Base-by-base conservation (phyloP, 2,797 vertebrate genomes). In the Scleropages formosus region DNA sequence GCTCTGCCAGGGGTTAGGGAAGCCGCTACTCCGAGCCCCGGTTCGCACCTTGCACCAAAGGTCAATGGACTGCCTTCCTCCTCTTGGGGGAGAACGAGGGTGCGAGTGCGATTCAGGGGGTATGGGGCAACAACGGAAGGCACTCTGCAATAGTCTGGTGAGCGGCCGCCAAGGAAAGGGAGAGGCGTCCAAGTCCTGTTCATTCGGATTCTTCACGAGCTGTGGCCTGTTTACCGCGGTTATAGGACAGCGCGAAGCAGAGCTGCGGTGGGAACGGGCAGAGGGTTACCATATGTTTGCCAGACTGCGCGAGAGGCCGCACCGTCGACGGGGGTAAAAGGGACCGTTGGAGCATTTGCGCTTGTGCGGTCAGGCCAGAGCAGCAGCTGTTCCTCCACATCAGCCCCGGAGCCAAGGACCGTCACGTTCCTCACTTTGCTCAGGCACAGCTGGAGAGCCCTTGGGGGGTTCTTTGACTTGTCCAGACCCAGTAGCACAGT, bases 131-230 rank as follows among this genome's bases (percentile, higher is more conserved):
- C 83, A 86, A 78, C 81, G 82, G 58, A 68, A 44, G 39, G 39
- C 31, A 22, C 79, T 27, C 73, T 64, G 76, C 78, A 74, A 39
- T 39, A 39, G 67, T 60, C 75, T 39, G 11, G 75, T 74, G 56
- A 63, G 73, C 4, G 70, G 62, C 78, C 68, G 86, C 86, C 85
- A 86, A 87, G 81, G 80, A 83, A 85, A n/a, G n/a, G n/a, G n/a
- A n/a, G n/a, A n/a, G n/a, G n/a, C n/a, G n/a, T n/a, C n/a, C 31
- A 31, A 39, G 6, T 31, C 31, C 6, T 39, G 31, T 39, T 39
- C 39, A 39, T 39, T 39, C 31, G 39, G 39, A 39, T 39, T 39
- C 31, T 39, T 39, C 31, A 2, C 31, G 39, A 39, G 31, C 31
- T 39, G 31, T 6, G 31, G 39, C n/a, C 77, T 86, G 82, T 85